Evolutionary conservation across 2,888 invertebrate species (phyloP), one percentile per base, ranked within the genome.

Genomic region (Thalpophila matura): DNA sequence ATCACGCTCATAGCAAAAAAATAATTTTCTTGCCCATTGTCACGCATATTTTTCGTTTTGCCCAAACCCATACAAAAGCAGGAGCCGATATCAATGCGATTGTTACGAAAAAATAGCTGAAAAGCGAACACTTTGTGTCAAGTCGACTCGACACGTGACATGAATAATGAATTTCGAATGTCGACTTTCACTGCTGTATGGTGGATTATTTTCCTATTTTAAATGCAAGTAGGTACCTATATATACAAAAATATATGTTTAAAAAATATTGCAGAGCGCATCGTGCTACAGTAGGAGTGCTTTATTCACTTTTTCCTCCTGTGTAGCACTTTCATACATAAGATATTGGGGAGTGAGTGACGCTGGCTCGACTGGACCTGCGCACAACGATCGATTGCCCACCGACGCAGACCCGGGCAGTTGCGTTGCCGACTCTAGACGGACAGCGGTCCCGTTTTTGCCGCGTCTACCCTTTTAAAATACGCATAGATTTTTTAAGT

Each of bases 311-410:
- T 89, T 85, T 91, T 89, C 87, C 88, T 82, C 84, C 84, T 84
- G 86, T 86, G 86, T 87, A 86, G 85, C 86, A 83, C 87, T 90
- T 89, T 92, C 93, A 94, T 94, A 94, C 93, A 94, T 93, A 94
- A 94, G 93, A 93, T 91, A 94, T 93, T 85, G 89, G 87, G 89
- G 87, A 86, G 86, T 81, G 84, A 80, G 83, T 89, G 90, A 88
- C 89, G 91, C 87, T 86, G 85, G 74, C 78, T 76, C 85, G 58
- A 88, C 55, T 79, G 85, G 83, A 86, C 90, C 86, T 91, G 95
- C 95, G 95, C 92, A 90, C 77, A 82, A 33, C 89, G 84, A 94
- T 94, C 93, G 94, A 95, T 94, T 87, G 80, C 77, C 56, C 67
- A 69, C 73, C 85, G 82, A 85, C 89, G 87, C 86, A 84, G 79